Evolutionary conservation across 2,113 vertebrate genomes (phyloP), one percentile per base, ranked within the genome.

Genomic region (Neodontobutis hainanensis): DNA sequence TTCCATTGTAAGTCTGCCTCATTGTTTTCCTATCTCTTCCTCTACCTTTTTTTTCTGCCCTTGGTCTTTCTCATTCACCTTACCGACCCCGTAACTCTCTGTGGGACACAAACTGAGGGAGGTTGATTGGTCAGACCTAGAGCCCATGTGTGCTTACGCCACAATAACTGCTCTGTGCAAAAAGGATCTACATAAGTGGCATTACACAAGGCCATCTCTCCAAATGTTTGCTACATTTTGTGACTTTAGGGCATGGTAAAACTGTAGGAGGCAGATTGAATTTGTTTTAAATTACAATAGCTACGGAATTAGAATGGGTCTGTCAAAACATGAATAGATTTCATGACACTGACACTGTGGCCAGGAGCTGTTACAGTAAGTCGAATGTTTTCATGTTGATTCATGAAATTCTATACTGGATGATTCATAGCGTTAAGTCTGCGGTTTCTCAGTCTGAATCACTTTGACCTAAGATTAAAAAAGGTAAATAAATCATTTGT

Each of bases 1-100:
- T 65, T 74, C 75, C 67, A 70, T 85, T 86, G 82, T 84, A 80
- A 80, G 84, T 81, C 68, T 62, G 57, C 50, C 69, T 70, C 80
- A 78, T 86, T 85, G 75, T 87, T 81, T 81, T 70, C 65, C 80
- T 58, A 74, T 78, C 85, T 86, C 80, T 86, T 87, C 74, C 75
- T 75, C 82, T 72, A 43, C 50, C 52, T 78, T 58, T 61, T 65
- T 72, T 70, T n/a, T n/a, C n/a, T 72, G 43, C 67, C 60, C 66
- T 66, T 61, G 44, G 70, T 78, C 71, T 79, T 77, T 80, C 19
- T 75, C 67, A 36, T 82, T 82, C 46, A 65, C 82, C 78, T 73
- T 59, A 16, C 50, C 35, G 11, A 47, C 51, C 61, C 7, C 1
- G 44, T 57, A 44, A 42, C 63, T 49, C 58, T 68, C 73, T 50